Conservation (phyloP, 2,797 vertebrate species). For the Microctenopoma stevenorrisi region DNA sequence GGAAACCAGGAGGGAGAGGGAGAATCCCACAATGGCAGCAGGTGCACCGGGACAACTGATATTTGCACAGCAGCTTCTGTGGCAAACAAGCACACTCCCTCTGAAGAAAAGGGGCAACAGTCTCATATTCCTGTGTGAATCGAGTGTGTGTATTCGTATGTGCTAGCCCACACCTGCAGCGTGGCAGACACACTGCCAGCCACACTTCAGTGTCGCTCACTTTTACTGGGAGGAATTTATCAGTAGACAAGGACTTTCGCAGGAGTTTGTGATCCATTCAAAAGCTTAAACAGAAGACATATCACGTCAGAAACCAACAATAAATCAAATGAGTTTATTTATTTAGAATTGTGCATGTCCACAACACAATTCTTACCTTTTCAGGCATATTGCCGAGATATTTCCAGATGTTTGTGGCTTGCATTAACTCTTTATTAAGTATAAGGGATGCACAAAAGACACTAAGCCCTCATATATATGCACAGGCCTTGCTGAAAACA, state of each 20-base stretch:
- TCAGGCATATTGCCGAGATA: neutral
- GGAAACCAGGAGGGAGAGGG: conserved; percentile 62
- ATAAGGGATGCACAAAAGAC: conserved; percentile 15
- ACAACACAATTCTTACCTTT: neutral
- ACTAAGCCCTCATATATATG: conserved; percentile 46
- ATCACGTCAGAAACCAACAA: neutral
- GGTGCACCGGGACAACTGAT: conserved; percentile 82
- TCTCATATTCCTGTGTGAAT: conserved; percentile 69
- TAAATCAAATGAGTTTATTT: neutral
- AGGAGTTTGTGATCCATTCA: conserved; percentile 17
- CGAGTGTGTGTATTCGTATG: conserved; percentile 16
- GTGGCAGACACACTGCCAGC: conserved; percentile 47
- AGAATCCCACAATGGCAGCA: conserved; percentile 80
- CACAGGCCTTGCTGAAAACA: conserved; percentile 32
- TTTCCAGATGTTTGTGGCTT: neutral
- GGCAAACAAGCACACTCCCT: conserved; percentile 72
- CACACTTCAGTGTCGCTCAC: conserved; percentile 48
- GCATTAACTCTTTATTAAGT: conserved; percentile 6
- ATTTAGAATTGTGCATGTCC: neutral
- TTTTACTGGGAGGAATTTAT: conserved; percentile 47
- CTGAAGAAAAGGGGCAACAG: conserved; percentile 73
- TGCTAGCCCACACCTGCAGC: conserved; percentile 36
- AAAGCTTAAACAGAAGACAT: conserved; percentile 12
- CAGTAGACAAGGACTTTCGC: conserved; percentile 12
- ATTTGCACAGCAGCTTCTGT: conserved; percentile 83